Evolutionary conservation across 2,888 invertebrate species (phyloP), one percentile per base, ranked within the genome.

Genomic region (Biston stratarius): DNA sequence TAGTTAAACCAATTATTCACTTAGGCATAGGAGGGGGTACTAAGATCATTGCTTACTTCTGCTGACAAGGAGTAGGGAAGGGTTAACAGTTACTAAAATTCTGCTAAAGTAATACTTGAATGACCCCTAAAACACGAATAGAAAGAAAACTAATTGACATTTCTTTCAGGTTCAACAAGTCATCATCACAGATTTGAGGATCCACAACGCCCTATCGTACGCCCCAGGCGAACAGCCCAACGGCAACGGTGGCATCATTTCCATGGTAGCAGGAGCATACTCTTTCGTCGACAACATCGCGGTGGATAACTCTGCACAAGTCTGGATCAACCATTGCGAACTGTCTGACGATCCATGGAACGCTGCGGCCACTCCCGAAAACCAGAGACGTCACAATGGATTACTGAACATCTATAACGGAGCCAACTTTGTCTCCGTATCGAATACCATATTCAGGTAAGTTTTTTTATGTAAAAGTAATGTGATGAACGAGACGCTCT

Each of bases 221-320:
- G 59, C 59, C 3, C 49, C 49, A 6, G 59, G 59, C 1, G 56
- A 63, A 9, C 55, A 47, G 12, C 48, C 55, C 9, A 55, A 62
- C 7, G 48, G 55, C 12, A 56, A 33, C 9, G 48, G 55, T 12
- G 51, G 59, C 15, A 59, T 59, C 40, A 33, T 59, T n/a, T 40
- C 36, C 40, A 1, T 6, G 40, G 49, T 59, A 0, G 0, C 24
- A 0, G 49, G 49, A 24, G 59, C 59, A 6, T 59, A 49, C 49
- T 59, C 59, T 12, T 48, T 36, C 49, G 48, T 59, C n/a, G 59
- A 59, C 42, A 59, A 59, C 59, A 40, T 59, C 12, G 59, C 49
- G 5, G 36, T 59, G 0, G 59, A 49, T 40, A 1, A 0, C n/a
- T 49, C 49, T 6, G 6, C 5, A 0, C 12, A 59, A 12, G 40